Evolutionary conservation across 2,113 vertebrate species (phyloP).

Genomic region (Collichthys lucidus): DNA sequence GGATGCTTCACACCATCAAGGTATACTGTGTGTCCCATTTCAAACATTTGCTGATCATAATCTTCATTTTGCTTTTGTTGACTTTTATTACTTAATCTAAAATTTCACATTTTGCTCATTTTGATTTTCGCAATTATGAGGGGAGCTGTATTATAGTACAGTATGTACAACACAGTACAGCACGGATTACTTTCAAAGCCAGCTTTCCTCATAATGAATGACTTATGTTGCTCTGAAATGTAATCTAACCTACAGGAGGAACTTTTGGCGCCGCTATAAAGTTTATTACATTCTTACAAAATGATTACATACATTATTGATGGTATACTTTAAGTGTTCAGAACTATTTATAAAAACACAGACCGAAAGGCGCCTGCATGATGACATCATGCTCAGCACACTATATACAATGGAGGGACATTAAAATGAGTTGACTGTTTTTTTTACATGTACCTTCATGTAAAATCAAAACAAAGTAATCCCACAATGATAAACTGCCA

Average conservation of each 20-base stretch:
- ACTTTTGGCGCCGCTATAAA: background rate
- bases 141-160: background rate
- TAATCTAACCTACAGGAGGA: background rate
- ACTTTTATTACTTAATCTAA: too few species aligned
- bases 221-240: constrained; percentile 1
- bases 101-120: too few species aligned
- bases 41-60: too few species aligned
- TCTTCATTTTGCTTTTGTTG: too few species aligned
- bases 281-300: background rate
- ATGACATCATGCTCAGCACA: constrained; percentile 2
- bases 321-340: constrained; percentile 7
- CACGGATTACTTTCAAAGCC: background rate
- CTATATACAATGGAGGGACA: background rate
- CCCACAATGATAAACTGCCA: background rate
- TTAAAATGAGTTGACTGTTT: background rate
- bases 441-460: background rate
- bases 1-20: too few species aligned
- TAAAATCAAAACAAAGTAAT: background rate
- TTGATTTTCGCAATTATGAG: background rate
- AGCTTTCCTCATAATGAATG: background rate
- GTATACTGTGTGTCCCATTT: too few species aligned
- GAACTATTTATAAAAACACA: constrained; percentile 20
- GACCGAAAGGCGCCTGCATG: constrained; percentile 12
- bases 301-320: constrained; percentile 47
- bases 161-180: background rate